Evolutionary conservation across 2,797 vertebrate species (phyloP).

Genomic region (Bradypodion pumilum): DNA sequence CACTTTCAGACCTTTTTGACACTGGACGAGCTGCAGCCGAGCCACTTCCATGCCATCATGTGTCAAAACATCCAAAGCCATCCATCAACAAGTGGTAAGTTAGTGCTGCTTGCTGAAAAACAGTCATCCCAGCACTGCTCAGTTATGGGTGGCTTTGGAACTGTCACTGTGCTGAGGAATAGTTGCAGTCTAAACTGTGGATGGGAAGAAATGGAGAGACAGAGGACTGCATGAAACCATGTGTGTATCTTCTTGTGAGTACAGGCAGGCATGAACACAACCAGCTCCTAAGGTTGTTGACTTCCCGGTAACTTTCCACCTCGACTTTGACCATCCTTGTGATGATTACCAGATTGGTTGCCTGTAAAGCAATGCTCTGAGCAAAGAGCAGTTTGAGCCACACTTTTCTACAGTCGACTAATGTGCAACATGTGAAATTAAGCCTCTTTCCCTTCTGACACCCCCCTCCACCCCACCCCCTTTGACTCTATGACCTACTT

Average conservation of each 20-base stretch:
- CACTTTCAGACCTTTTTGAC: background rate
- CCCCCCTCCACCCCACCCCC: background rate
- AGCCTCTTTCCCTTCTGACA: constrained; percentile 19
- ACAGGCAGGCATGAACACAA: background rate
- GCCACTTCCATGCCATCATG: background rate
- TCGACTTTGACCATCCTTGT: background rate
- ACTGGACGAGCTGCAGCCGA: background rate
- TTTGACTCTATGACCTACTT: constrained; percentile 5
- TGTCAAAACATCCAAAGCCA: background rate
- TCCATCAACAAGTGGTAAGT: background rate
- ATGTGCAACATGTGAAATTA: constrained; percentile 14
- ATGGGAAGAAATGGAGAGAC: background rate
- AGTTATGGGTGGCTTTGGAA: no score
- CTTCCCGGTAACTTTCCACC: background rate
- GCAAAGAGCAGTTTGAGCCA: background rate
- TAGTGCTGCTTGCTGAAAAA: background rate
- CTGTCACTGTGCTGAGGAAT: background rate
- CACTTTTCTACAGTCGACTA: constrained; percentile 20
- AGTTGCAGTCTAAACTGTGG: background rate
- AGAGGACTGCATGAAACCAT: background rate
- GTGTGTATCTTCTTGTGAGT: background rate
- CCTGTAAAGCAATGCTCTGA: background rate
- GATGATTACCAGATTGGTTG: background rate
- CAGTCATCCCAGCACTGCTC: background rate
- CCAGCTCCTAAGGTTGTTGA: background rate